These are phyloP conservation scores for Acanthopagrus latus DNA, from an alignment of 2,797 vertebrate species.

Conservation along the genomic window DNA sequence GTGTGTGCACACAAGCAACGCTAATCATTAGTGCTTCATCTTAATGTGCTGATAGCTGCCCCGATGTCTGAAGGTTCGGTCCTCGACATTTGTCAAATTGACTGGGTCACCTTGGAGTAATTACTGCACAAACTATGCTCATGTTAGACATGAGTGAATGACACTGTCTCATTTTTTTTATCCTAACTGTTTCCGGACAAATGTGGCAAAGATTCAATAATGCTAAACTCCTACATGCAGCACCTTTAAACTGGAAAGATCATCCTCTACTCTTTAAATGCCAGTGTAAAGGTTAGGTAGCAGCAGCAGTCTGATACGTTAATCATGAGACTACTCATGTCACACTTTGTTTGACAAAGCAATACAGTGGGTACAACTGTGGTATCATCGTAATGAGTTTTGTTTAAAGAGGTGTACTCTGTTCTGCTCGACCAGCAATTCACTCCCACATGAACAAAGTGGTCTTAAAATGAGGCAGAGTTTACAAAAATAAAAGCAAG, in stretches of 20 bases:
- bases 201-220: not conserved
- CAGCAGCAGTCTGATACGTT: not conserved
- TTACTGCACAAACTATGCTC: too few relatives aligned
- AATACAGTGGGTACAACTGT: not conserved
- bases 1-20: too few relatives aligned
- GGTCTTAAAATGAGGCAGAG: constrained; percentile 9
- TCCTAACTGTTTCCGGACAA: not conserved
- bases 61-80: too few relatives aligned
- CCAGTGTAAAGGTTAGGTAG: not conserved
- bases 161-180: too few relatives aligned
- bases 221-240: not conserved
- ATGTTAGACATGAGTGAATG: too few relatives aligned
- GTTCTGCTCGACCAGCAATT: constrained; percentile 16
- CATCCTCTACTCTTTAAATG: not conserved
- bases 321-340: not conserved
- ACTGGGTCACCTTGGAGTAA: too few relatives aligned
- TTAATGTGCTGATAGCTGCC: too few relatives aligned
- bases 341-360: constrained; percentile 6
- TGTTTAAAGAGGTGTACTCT: constrained; percentile 17
- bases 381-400: not conserved
- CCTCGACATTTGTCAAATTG: too few relatives aligned
- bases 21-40: too few relatives aligned
- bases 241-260: not conserved
- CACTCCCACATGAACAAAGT: constrained; percentile 41
- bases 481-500: constrained; percentile 33